Evolutionary conservation across 2,888 invertebrate genomes (phyloP).

Genomic region (Melangyna quadrimaculata): DNA sequence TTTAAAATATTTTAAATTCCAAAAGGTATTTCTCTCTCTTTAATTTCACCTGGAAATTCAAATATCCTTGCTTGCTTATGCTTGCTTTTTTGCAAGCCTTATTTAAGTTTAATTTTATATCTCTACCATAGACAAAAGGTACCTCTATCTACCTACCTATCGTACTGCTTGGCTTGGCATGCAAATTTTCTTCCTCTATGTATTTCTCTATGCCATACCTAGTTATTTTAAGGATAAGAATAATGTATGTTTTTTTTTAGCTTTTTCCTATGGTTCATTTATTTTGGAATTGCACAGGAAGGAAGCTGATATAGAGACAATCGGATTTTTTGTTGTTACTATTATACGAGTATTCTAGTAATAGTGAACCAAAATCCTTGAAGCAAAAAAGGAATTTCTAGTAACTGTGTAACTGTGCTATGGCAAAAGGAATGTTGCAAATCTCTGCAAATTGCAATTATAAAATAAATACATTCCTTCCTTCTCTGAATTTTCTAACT

Average conservation of each 20-base stretch:
- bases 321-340: background rate
- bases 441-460: constrained; percentile 68
- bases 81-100: constrained; percentile 16
- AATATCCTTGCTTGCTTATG: constrained; percentile 17
- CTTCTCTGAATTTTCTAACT: background rate
- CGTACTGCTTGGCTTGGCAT: constrained; percentile 43
- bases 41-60: constrained; percentile 32
- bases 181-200: constrained; percentile 51
- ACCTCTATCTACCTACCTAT: background rate
- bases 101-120: constrained; percentile 46
- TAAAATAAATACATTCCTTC: constrained; percentile 41
- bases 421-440: constrained; percentile 39
- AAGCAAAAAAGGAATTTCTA: constrained; percentile 25
- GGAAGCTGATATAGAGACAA: constrained; percentile 26
- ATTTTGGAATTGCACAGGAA: constrained; percentile 25
- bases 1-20: constrained; percentile 64
- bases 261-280: constrained; percentile 36
- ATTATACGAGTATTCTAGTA: background rate
- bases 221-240: constrained; percentile 66
- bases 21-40: constrained; percentile 45
- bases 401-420: background rate
- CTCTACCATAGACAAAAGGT: no score
- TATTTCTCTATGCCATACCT: constrained; percentile 4
- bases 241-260: constrained; percentile 27
- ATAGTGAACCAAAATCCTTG: constrained; percentile 46